Percentiles rank a stretch among this genome's conserved stretches.
Evolutionary conservation across 2,113 vertebrate genomes (phyloP).

Genomic region (Nannobrachium achirus): DNA sequence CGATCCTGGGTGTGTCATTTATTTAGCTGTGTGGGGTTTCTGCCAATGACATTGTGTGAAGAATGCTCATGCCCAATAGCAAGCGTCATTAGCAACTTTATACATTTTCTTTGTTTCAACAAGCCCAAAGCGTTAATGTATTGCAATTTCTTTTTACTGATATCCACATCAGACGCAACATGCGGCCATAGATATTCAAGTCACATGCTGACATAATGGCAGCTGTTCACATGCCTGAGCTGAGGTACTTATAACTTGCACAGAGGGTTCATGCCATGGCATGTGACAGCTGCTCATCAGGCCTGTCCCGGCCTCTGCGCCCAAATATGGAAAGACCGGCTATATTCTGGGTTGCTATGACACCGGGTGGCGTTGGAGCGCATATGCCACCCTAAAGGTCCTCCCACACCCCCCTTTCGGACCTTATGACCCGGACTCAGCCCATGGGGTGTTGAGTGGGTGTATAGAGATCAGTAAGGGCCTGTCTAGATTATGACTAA

Average conservation of each 20-base stretch:
- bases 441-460: conserved; percentile 16
- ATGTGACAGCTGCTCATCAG: conserved; percentile 44
- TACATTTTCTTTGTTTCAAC: too few species aligned
- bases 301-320: conserved; percentile 34
- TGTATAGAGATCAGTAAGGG: conserved; percentile 43
- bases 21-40: neutral
- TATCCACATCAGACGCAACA: conserved; percentile 10
- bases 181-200: conserved; percentile 32
- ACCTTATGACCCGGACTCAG: conserved; percentile 33
- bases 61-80: neutral
- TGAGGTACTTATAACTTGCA: conserved; percentile 18
- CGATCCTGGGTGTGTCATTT: neutral
- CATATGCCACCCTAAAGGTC: conserved; percentile 46
- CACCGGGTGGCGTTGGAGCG: conserved; percentile 45
- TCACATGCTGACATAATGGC: conserved; percentile 28
- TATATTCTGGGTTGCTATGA: conserved; percentile 43
- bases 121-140: neutral
- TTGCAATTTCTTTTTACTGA: conserved; percentile 1
- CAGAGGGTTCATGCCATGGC: neutral
- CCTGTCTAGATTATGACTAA: conserved; percentile 43
- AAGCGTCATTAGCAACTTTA: too few species aligned
- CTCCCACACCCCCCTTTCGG: conserved; percentile 56
- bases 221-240: conserved; percentile 46
- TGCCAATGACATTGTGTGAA: neutral
- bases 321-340: conserved; percentile 54